These are phyloP conservation scores for Nannospalax galili DNA, from an alignment of 2,113 vertebrate species.

Conservation along the genomic window DNA sequence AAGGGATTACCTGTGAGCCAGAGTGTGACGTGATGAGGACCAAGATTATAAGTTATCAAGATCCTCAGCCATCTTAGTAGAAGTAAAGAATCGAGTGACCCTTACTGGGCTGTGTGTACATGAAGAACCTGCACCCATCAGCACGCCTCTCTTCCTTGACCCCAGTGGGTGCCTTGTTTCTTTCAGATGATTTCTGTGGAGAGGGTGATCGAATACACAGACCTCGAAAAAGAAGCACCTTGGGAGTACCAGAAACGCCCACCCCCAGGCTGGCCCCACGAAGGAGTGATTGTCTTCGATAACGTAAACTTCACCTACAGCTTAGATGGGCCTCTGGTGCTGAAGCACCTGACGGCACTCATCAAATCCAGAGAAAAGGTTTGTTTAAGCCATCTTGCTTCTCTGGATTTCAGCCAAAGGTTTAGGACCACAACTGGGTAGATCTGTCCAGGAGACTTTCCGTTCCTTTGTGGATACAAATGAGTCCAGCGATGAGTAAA, in stretches of 20 bases:
- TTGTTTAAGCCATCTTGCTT: not conserved
- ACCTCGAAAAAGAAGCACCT: slow-evolving; percentile 95
- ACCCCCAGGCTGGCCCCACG: slow-evolving; percentile 90
- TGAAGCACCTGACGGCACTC: slow-evolving; percentile 92
- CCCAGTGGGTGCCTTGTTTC: accelerated
- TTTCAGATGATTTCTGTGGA: slow-evolving; percentile 97
- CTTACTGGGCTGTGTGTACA: not conserved
- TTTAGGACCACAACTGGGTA: accelerated
- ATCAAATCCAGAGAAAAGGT: slow-evolving; percentile 95
- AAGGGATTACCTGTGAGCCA: not conserved
- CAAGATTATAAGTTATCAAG: not conserved
- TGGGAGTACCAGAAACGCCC: slow-evolving; percentile 92
- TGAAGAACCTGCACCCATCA: accelerated
- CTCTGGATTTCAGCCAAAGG: not conserved
- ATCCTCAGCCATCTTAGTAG: not conserved
- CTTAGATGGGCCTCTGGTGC: slow-evolving; percentile 89
- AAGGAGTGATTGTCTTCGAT: slow-evolving; percentile 93
- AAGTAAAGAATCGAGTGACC: not conserved
- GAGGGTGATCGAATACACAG: slow-evolving; percentile 94
- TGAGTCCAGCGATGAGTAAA: accelerated
- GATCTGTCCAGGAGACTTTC: too few species aligned
- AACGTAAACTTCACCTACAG: slow-evolving; percentile 94
- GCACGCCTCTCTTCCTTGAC: not conserved
- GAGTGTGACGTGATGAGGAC: not conserved
- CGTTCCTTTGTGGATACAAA: too few species aligned